Evolutionary conservation across 2,888 invertebrate species (phyloP), one percentile per base, ranked within the genome.

Genomic region (Brachylomia viminalis): DNA sequence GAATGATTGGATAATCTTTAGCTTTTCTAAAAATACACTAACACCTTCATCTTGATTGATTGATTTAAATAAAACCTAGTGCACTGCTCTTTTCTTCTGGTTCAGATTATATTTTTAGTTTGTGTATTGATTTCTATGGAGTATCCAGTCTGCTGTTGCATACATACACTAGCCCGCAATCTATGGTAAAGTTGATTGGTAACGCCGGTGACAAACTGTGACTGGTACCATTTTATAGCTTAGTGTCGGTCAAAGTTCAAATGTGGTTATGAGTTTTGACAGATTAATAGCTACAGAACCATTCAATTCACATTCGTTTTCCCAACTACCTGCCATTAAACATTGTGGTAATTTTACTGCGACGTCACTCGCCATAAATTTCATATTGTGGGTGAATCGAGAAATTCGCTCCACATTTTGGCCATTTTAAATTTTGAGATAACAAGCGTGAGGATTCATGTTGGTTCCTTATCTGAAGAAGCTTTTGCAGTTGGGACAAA

Each of bases 361-460:
- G 42, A 42, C 54, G 54, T 64, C 49, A 56, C 56, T 33, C 38
- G 42, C 49, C 56, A 71, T 71, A 30, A 71, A 77, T 71, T 56
- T 71, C 56, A 42, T 10, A 23, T 27, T 42, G n/a, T 45, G 42
- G 49, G 1, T 11, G 17, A 62, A 77, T 49, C 49, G 27, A 47
- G 56, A 64, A 71, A 71, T 79, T 71, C 23, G 33, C 42, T 56
- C n/a, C n/a, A 79, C n/a, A 49, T 64, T 79, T 47, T 38, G 30
- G 8, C 15, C 20, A 38, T 38, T 77, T 77, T 33, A 47, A n/a
- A 42, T 77, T 78, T 54, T 6, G 11, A 45, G 17, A 23, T 20
- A 42, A 54, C 38, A 54, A 20, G 54, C 15, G 27, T 5, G 5
- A 10, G 38, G 30, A 20, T 58, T 8, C 27, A 54, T 75, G 23